Evolutionary conservation across 2,113 vertebrate genomes (phyloP).

Genomic region (Nanorana parkeri): DNA sequence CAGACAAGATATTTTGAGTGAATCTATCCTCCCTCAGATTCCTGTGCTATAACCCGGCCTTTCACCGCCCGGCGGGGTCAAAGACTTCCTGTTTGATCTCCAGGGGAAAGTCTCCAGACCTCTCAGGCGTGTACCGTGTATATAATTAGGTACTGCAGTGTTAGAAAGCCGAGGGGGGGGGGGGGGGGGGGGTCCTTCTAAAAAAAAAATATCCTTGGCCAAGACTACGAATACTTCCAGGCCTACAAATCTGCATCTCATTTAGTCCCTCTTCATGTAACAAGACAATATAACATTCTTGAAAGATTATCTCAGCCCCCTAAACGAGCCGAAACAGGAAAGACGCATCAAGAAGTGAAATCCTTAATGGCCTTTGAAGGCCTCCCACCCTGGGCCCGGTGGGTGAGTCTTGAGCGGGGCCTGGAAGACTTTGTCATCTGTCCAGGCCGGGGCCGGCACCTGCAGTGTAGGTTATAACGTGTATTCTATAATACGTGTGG

Average conservation of each 20-base stretch:
- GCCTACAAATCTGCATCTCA: slow-evolving; percentile 11
- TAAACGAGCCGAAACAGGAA: slow-evolving; percentile 37
- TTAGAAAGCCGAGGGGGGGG: background rate
- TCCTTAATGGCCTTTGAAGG: background rate
- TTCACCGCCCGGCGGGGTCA: slow-evolving; percentile 1
- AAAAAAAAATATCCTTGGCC: background rate
- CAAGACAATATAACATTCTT: slow-evolving; percentile 49
- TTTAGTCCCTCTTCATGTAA: slow-evolving; percentile 1
- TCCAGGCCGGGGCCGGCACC: slow-evolving; percentile 7
- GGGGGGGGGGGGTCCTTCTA: no score
- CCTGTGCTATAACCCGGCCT: background rate
- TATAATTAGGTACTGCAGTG: slow-evolving; percentile 6
- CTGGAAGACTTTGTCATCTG: background rate
- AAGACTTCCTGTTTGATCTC: slow-evolving; percentile 14
- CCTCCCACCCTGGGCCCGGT: background rate
- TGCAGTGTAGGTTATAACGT: background rate
- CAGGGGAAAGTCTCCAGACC: background rate
- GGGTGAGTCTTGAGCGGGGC: background rate
- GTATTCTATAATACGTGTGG: no score
- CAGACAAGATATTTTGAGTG: background rate
- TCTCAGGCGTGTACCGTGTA: background rate
- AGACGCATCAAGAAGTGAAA: slow-evolving; percentile 34
- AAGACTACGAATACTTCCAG: slow-evolving; percentile 16
- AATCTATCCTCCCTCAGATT: background rate
- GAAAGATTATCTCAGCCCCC: slow-evolving; percentile 46